Evolutionary conservation across 2,113 vertebrate species (phyloP).

Genomic region (Coregonus clupeaformis): DNA sequence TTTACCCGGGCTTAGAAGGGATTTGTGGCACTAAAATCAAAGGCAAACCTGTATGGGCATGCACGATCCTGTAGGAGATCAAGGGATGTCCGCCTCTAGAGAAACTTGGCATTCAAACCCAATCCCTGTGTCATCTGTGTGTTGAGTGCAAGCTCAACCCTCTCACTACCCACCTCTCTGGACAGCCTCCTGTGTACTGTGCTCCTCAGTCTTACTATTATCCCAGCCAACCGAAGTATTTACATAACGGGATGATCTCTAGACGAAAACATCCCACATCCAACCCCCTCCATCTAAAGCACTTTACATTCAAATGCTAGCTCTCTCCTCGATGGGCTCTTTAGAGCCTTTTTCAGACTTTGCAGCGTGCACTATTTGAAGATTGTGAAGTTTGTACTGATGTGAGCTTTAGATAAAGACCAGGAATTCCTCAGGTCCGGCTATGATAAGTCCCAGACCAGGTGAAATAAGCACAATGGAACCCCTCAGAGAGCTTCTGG

Average conservation of each 20-base stretch:
- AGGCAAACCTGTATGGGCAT: slow-evolving; percentile 37
- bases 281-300: slow-evolving; percentile 10
- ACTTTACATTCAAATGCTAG: slow-evolving; percentile 44
- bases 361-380: slow-evolving; percentile 21
- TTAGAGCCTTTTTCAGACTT: slow-evolving; percentile 24
- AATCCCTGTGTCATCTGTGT: background rate
- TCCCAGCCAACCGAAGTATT: no score
- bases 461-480: slow-evolving; percentile 51
- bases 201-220: no score
- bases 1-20: slow-evolving; percentile 52
- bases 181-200: slow-evolving; percentile 9
- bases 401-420: slow-evolving; percentile 57
- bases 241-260: background rate
- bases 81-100: slow-evolving; percentile 36
- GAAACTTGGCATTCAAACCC: slow-evolving; percentile 20
- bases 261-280: background rate
- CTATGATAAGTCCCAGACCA: slow-evolving; percentile 57
- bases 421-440: slow-evolving; percentile 52
- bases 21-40: slow-evolving; percentile 49
- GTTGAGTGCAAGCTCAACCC: background rate
- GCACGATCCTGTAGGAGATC: slow-evolving; percentile 50
- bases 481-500: slow-evolving; percentile 51
- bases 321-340: slow-evolving; percentile 28
- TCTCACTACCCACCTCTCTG: slow-evolving; percentile 18
- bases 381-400: slow-evolving; percentile 46